These are phyloP conservation scores for Clarias laeviceps DNA, from an alignment of 2,797 vertebrate species.

Conservation along the genomic window DNA sequence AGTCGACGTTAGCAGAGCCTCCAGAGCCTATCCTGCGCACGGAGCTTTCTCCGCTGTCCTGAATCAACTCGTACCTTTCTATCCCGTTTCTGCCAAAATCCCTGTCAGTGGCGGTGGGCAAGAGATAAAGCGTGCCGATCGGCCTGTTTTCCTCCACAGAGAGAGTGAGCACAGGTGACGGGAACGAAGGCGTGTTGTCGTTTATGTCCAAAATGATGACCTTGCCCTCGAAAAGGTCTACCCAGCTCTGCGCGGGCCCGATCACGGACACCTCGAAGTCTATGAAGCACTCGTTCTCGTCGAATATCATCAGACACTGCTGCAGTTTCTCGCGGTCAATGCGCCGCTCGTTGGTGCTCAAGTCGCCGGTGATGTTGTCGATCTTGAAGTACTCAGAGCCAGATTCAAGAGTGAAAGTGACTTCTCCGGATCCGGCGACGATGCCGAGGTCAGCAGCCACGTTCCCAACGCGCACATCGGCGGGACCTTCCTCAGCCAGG, in stretches of 20 bases:
- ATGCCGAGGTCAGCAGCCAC: conserved; percentile 93
- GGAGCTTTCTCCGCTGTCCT: conserved; percentile 84
- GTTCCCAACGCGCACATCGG: conserved; percentile 93
- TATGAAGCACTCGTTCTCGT: conserved; percentile 97
- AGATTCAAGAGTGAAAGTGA: conserved; percentile 96
- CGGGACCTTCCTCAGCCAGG: conserved; percentile 92
- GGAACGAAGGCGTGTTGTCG: conserved; percentile 97
- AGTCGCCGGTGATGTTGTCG: conserved; percentile 97
- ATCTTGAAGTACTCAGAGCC: conserved; percentile 98
- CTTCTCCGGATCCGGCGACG: conserved; percentile 90
- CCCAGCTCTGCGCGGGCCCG: conserved; percentile 98
- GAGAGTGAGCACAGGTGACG: conserved; percentile 93
- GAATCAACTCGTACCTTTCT: conserved; percentile 94
- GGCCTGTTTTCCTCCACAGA: conserved; percentile 98
- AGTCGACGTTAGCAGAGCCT: conserved; percentile 60
- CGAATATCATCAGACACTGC: conserved; percentile 99
- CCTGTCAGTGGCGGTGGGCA: conserved; percentile 94
- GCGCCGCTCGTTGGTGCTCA: conserved; percentile 93
- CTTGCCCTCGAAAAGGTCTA: conserved; percentile 95
- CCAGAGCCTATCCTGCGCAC: conserved; percentile 72
- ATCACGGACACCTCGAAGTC: conserved; percentile 99
- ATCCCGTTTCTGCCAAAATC: conserved; percentile 97
- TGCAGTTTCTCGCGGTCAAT: conserved; percentile 97
- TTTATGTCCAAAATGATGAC: conserved; percentile 97
- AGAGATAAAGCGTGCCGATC: conserved; percentile 94